Conservation (phyloP, 2,797 vertebrate genomes). For the Florisuga fusca region DNA sequence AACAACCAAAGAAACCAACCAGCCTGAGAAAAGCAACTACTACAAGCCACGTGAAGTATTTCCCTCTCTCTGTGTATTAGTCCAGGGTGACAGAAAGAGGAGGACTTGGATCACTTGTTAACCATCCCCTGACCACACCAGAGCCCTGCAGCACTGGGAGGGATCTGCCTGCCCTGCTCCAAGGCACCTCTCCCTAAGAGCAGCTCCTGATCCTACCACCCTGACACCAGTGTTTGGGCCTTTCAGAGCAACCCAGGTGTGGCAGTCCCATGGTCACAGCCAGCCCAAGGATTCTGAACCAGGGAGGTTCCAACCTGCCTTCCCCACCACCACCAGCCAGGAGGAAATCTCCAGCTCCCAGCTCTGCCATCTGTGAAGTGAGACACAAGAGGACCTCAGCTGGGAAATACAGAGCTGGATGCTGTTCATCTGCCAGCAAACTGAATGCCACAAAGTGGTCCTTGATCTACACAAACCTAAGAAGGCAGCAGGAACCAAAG, state of each 20-base stretch:
- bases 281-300: background rate
- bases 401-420: fast-evolving
- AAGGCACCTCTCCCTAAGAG: background rate
- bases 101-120: background rate
- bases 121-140: background rate
- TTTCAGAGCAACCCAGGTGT: background rate
- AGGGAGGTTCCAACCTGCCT: background rate
- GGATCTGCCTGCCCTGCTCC: background rate
- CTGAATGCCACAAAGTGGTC: fast-evolving
- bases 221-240: background rate
- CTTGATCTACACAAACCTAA: background rate
- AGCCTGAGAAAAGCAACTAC: background rate
- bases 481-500: fast-evolving
- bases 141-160: background rate
- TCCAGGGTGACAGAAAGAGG: background rate
- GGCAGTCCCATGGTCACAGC: background rate
- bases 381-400: background rate
- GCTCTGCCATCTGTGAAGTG: fast-evolving
- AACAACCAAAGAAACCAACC: background rate
- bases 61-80: background rate
- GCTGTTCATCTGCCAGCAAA: background rate
- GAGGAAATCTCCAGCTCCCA: background rate
- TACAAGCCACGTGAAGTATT: background rate
- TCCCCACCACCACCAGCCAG: background rate
- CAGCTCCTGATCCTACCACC: background rate